Conservation (phyloP, 2,113 vertebrate species). For the Callopanchax toddi region DNA sequence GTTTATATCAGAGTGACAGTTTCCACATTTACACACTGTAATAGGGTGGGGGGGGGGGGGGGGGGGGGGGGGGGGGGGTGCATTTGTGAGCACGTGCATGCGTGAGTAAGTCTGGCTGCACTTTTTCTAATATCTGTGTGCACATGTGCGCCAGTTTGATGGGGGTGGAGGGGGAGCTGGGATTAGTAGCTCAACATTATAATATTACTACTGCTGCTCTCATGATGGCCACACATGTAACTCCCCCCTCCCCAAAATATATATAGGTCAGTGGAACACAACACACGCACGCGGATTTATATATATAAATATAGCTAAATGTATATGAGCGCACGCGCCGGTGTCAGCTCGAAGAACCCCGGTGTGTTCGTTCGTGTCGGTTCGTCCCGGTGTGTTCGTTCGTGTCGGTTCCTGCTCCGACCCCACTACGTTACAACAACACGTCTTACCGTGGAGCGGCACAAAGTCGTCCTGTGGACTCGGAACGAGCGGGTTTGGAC, state of each 20-base stretch:
- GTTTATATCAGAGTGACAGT: no score
- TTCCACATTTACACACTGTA: not conserved
- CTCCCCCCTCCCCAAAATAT: constrained; percentile 20
- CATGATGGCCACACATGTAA: constrained; percentile 71
- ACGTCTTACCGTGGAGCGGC: constrained; percentile 49
- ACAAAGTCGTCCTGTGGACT: constrained; percentile 64
- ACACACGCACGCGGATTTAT: constrained; percentile 20
- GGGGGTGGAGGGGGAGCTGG: constrained; percentile 53
- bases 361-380: constrained; percentile 52
- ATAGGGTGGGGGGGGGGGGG: constrained; percentile 54
- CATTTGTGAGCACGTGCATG: constrained; percentile 38
- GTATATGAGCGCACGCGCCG: constrained; percentile 45
- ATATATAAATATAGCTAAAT: constrained; percentile 43
- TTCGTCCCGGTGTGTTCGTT: no score
- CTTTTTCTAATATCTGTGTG: constrained; percentile 51
- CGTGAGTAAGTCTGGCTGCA: constrained; percentile 53
- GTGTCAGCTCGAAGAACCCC: constrained; percentile 70
- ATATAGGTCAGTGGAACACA: constrained; percentile 85
- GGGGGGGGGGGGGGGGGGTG: no score
- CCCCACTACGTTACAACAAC: constrained; percentile 45
- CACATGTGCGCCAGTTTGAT: constrained; percentile 42
- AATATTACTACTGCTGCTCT: constrained; percentile 62
- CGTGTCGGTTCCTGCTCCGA: constrained; percentile 54
- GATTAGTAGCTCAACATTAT: constrained; percentile 78
- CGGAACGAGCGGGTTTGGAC: no score